Evolutionary conservation across 2,888 invertebrate species (phyloP).

Genomic region (Sphaerophoria rueppellii): DNA sequence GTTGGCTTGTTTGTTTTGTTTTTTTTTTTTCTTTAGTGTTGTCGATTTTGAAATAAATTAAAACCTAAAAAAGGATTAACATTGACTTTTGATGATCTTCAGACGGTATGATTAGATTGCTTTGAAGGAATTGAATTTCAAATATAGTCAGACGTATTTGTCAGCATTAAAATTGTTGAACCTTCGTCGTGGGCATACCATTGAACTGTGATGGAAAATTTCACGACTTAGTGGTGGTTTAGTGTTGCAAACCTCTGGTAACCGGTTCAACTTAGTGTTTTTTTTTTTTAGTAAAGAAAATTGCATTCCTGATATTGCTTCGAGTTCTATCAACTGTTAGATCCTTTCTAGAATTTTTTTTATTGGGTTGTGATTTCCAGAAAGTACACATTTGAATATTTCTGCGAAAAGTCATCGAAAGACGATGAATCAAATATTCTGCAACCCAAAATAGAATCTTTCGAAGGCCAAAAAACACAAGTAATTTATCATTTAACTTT

Average conservation of each 20-base stretch:
- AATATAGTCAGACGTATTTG: slow-evolving; percentile 30
- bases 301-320: too few relatives aligned
- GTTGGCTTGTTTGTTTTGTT: neutral
- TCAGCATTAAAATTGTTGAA: slow-evolving; percentile 36
- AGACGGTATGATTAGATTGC: slow-evolving; percentile 5
- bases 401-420: too few relatives aligned
- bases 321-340: too few relatives aligned
- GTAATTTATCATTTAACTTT: slow-evolving; percentile 9
- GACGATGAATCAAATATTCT: too few relatives aligned
- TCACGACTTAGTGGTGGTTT: neutral
- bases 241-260: neutral
- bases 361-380: too few relatives aligned
- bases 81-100: neutral
- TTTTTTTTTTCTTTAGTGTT: neutral
- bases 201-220: neutral
- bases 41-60: slow-evolving; percentile 24
- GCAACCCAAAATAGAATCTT: too few relatives aligned
- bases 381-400: too few relatives aligned
- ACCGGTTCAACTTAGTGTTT: too few relatives aligned
- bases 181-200: slow-evolving; percentile 28
- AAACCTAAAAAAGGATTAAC: slow-evolving; percentile 25
- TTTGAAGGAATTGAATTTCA: slow-evolving; percentile 2
- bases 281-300: too few relatives aligned
- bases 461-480: neutral
- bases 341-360: too few relatives aligned